Base-by-base conservation (phyloP, 2,888 invertebrate genomes). In the Habrosyne pyritoides region DNA sequence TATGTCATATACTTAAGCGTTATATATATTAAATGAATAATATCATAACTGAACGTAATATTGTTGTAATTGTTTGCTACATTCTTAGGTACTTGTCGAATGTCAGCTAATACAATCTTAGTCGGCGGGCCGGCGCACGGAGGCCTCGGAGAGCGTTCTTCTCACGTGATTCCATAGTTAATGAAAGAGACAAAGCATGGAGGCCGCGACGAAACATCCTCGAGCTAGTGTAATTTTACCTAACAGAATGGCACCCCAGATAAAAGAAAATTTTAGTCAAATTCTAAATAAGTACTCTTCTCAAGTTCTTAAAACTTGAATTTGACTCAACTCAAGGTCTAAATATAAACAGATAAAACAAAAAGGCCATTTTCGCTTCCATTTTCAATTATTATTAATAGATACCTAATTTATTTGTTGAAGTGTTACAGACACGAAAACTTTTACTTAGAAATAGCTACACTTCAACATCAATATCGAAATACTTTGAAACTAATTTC, bases 351-450 rank as follows among this genome's bases (percentile, higher is more conserved):
- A n/a, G 33, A n/a, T 54, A 51, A 49, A 49, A 64, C 64, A 65
- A 73, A 78, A 73, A 78, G 71, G 68, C 77, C 77, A 83, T 73
- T 69, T 62, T 66, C 70, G 55, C 54, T 63, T 65, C 56, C 70
- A 67, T 61, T 61, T 60, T 56, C 57, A 69, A 18, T 24, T 7
- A 8, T n/a, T 42, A 42, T 6, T 63, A 67, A 74, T 79, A 75
- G 71, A 79, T 77, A 78, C 61, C 73, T 82, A 78, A 66, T 62
- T 67, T 78, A 75, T 70, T 78, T 77, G 67, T 72, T 72, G 66
- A 77, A 81, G 76, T 87, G 82, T 82, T 82, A 85, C 76, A 87
- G 83, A 87, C 84, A 88, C 81, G 80, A 74, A 84, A 83, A 82
- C 79, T 81, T 75, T 73, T 73, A 76, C 66, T 50, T 62, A 60